phyloP scores from a whole-genome alignment of 1,140 invertebrate genomes.

The Sarcophaga bullata region DNA sequence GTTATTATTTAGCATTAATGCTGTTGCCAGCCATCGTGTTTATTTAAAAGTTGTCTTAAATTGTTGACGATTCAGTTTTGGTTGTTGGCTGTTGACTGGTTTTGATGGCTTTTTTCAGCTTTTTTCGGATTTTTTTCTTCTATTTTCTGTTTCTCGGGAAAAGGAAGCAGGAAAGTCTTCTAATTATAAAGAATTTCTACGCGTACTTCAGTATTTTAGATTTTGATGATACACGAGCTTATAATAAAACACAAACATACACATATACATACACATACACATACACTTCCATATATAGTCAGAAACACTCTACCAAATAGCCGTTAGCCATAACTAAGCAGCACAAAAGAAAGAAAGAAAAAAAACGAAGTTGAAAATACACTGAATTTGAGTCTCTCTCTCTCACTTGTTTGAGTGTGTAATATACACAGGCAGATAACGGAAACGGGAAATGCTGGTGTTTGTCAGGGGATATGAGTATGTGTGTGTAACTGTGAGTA shows the following conservation, averaged over 20 bases:
- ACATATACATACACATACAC: not conserved
- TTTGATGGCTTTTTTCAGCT: not conserved
- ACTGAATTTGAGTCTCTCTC: too few species aligned
- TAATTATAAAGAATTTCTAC: slow-evolving; percentile 19
- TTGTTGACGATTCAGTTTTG: not conserved
- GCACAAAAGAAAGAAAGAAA: too few species aligned
- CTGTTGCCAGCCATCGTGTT: too few species aligned
- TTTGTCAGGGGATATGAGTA: not conserved
- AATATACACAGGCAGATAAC: too few species aligned
- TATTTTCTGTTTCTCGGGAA: not conserved
- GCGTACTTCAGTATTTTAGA: not conserved
- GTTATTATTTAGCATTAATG: not conserved
- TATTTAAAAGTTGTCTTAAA: not conserved
- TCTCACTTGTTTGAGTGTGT: too few species aligned
- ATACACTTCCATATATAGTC: not conserved
- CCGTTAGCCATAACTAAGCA: too few species aligned
- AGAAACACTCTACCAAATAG: too few species aligned
- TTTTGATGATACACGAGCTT: not conserved
- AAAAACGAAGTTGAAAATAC: too few species aligned
- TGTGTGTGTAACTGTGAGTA: not conserved
- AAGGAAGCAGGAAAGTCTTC: not conserved
- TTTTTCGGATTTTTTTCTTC: too few species aligned
- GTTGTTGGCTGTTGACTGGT: not conserved
- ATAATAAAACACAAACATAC: not conserved
- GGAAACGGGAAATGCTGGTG: slow-evolving; percentile 11